Evolutionary conservation across 1,140 invertebrate genomes (phyloP), one percentile per base, ranked within the genome.

Genomic region (Stegodyphus dumicola): DNA sequence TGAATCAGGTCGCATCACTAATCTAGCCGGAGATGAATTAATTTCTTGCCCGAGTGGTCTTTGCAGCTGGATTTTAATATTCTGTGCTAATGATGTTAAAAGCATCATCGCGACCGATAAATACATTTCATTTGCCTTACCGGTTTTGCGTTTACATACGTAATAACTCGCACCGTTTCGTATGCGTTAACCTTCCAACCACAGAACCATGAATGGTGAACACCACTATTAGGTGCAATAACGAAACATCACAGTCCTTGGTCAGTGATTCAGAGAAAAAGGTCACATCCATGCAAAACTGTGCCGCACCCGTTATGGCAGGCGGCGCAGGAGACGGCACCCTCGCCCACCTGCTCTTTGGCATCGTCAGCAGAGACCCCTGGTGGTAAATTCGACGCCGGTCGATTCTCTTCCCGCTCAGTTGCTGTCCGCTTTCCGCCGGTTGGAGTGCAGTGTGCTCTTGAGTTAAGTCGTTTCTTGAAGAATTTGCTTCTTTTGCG

Each of bases 321-420:
- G 13, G 48, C 69, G 15, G 69, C 69, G n/a, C 9, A 15, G 9
- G 56, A 60, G 15, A 11, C 11, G 13, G 7, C 6, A 6, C 17
- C 77, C 10, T 18, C 67, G 67, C 69, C 67, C 73, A 15, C 65
- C 65, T 18, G 7, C 7, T 48, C 7, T 10, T 13, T 7, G 9
- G n/a, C 10, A 60, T 60, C 9, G 15, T 60, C 56, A 9, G 56
- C 33, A 48, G 71, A 56, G 80, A 56, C 70, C 70, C 53, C 80
- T 83, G 60, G 60, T 67, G 80, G 60, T 48, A n/a, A 74, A 64
- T 53, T 15, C 56, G 9, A 54, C n/a, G 56, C 71, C 80, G 80
- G 80, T 83, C 80, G 80, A 83, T 83, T 71, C 80, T 75, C 49
- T 33, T 6, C 10, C 6, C 54, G 64, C 17, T 73, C 78, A 73